Evolutionary conservation across 2,113 vertebrate species (phyloP).

Genomic region (Bos javanicus): DNA sequence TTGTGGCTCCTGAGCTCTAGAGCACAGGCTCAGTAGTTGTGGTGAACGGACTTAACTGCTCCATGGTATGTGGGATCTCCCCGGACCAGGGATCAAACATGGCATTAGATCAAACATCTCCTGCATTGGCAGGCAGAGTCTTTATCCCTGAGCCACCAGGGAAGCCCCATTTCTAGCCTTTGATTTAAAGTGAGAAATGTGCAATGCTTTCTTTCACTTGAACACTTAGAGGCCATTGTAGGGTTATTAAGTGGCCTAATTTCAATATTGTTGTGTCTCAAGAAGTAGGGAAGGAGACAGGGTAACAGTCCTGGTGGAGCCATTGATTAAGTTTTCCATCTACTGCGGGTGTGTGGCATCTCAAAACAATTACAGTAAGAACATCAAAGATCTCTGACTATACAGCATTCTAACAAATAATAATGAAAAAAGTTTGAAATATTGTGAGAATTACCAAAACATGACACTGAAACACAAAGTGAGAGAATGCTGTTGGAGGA

Average conservation of each 20-base stretch:
- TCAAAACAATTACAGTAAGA: neutral
- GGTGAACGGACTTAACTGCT: accelerated
- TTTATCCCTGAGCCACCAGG: neutral
- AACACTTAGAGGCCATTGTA: neutral
- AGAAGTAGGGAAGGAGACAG: neutral
- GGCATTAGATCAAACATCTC: neutral
- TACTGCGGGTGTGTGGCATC: neutral
- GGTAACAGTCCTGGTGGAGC: neutral
- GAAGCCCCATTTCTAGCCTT: neutral
- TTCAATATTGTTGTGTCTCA: neutral
- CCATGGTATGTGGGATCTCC: neutral
- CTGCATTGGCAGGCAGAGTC: neutral
- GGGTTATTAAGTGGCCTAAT: neutral
- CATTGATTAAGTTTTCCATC: neutral
- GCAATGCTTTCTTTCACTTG: neutral
- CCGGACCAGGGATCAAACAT: neutral
- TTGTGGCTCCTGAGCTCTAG: neutral
- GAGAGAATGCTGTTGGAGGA: neutral
- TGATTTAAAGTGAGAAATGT: neutral
- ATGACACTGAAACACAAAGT: no score
- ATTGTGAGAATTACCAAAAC: neutral
- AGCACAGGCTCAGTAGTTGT: neutral
- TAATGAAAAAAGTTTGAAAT: neutral
- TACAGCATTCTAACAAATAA: neutral
- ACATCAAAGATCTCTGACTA: neutral